phyloP scores from a whole-genome alignment of 2,888 invertebrate genomes.

The Leucophora obtusa region DNA sequence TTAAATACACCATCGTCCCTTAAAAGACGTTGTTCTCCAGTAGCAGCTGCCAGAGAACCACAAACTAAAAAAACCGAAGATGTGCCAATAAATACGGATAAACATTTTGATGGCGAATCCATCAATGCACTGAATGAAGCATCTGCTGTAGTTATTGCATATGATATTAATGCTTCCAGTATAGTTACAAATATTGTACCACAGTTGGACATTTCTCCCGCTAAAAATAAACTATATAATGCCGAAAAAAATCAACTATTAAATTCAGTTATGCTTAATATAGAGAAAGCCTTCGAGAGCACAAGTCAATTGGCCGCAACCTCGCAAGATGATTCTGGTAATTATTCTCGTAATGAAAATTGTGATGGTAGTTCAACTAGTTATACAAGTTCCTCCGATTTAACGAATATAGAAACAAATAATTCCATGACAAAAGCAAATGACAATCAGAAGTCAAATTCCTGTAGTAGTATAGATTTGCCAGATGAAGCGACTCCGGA shows the following conservation, averaged over 20 bases:
- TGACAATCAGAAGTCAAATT: constrained; percentile 70
- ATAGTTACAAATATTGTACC: background rate
- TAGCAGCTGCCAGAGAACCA: constrained; percentile 6
- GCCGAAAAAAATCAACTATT: constrained; percentile 69
- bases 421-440: constrained; percentile 65
- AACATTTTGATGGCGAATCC: constrained; percentile 30
- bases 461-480: constrained; percentile 72
- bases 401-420: constrained; percentile 70
- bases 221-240: constrained; percentile 57
- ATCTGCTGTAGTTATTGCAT: background rate
- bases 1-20: constrained; percentile 6
- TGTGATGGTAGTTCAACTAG: constrained; percentile 71
- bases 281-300: constrained; percentile 73
- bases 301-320: constrained; percentile 62
- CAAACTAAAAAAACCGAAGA: constrained; percentile 53
- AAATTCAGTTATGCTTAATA: constrained; percentile 71
- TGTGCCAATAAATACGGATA: constrained; percentile 23
- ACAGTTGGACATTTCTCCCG: constrained; percentile 32
- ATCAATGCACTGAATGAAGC: background rate
- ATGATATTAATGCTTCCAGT: background rate
- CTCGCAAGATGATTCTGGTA: constrained; percentile 76
- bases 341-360: constrained; percentile 74
- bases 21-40: constrained; percentile 28
- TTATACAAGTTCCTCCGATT: constrained; percentile 72
- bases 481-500: constrained; percentile 71